These are phyloP conservation scores for Coracopsis vasa DNA, from an alignment of 2,113 vertebrate genomes.

Conservation along the genomic window DNA sequence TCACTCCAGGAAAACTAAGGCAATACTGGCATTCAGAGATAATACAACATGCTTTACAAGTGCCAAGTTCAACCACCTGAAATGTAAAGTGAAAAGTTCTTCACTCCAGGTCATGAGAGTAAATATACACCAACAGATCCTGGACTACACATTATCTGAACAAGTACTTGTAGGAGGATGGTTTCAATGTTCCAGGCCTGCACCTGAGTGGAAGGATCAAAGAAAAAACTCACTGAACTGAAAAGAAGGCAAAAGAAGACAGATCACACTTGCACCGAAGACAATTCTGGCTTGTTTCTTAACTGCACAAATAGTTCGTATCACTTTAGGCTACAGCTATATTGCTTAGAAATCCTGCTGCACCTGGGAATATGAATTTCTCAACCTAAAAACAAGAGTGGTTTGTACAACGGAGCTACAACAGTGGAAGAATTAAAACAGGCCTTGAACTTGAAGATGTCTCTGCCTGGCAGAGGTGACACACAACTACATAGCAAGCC, in stretches of 20 bases:
- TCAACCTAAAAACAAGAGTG: neutral
- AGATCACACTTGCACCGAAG: neutral
- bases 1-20: neutral
- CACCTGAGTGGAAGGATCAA: neutral
- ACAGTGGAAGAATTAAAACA: neutral
- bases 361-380: neutral
- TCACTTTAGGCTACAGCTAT: neutral
- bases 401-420: neutral
- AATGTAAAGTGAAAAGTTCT: neutral
- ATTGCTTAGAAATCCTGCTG: neutral
- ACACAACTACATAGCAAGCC: neutral
- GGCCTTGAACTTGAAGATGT: neutral
- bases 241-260: neutral
- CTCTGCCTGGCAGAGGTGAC: neutral
- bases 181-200: neutral
- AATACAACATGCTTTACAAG: neutral
- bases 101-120: conserved; percentile 10
- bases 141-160: neutral
- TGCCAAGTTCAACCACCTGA: neutral
- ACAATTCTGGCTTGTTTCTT: neutral
- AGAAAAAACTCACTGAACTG: neutral
- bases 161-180: neutral
- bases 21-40: neutral
- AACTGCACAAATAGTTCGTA: neutral
- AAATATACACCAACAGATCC: neutral